Base-by-base conservation (phyloP, 2,797 vertebrate genomes). In the Micromesistius poutassou region DNA sequence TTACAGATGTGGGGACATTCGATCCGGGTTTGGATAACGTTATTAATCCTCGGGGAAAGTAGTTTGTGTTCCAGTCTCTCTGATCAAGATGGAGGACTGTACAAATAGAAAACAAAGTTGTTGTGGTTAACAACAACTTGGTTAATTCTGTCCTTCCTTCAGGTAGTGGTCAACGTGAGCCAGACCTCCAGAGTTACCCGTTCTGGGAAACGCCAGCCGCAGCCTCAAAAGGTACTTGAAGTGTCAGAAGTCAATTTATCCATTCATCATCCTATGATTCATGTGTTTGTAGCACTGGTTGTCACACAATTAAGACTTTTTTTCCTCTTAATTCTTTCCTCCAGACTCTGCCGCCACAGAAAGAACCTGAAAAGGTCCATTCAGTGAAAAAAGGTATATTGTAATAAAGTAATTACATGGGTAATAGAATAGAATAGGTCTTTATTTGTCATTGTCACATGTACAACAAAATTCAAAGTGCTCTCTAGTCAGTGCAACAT, bases 101-200 rank as follows among this genome's bases (percentile, higher is more conserved):
- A 68, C 10, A 68, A 25, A 28, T 68, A 16, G n/a, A 68, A 28
- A n/a, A 13, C 9, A 62, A 55, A 28, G 13, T 28, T 25, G n/a
- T n/a, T n/a, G n/a, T n/a, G n/a, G n/a, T n/a, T n/a, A n/a, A n/a
- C n/a, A n/a, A n/a, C n/a, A n/a, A n/a, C n/a, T n/a, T n/a, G n/a
- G 4, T 70, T 30, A 1, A 22, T 62, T 1, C 79, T 79, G 2
- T 75, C 5, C 40, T 77, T 14, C 30, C 78, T 81, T 83, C 76
- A 94, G 93, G 76, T 71, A 25, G 85, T 86, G 28, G 74, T 77
- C 0, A 83, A 72, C n/a, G 10, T 6, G 1, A 4, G 4, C 16
- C 90, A 85, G 79, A 89, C 79, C 77, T 83, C 78, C 77, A 89
- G 94, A 87, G 88, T 95, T 14, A 94, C 94, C 0, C 94, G 94